Evolutionary conservation across 2,888 invertebrate genomes (phyloP).

Genomic region (Malthinus flaveolus): DNA sequence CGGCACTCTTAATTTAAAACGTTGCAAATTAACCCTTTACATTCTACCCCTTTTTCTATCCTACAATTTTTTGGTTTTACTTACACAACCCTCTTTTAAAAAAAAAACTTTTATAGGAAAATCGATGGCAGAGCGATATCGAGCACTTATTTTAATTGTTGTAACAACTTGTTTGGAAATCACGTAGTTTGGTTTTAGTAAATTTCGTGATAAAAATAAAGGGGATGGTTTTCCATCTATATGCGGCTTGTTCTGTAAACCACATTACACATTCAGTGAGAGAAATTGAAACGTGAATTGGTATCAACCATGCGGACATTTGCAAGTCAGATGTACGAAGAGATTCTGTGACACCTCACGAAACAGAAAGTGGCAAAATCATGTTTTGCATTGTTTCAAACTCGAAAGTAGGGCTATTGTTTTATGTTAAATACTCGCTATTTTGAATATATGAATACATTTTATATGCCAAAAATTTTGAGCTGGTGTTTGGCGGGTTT

Average conservation of each 20-base stretch:
- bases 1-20: too few relatives aligned
- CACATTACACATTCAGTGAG: conserved; percentile 45
- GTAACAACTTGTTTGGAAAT: conserved; percentile 24
- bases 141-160: neutral
- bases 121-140: neutral
- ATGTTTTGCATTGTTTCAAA: conserved; percentile 35
- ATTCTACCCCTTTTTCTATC: too few relatives aligned
- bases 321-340: conserved; percentile 42
- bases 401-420: conserved; percentile 37
- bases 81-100: too few relatives aligned
- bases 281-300: conserved; percentile 47
- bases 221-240: neutral
- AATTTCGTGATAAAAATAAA: neutral
- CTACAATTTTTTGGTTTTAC: too few relatives aligned
- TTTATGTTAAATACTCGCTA: conserved; percentile 31
- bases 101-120: neutral
- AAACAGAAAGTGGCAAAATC: conserved; percentile 42
- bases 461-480: conserved; percentile 6
- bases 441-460: conserved; percentile 37
- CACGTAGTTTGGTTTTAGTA: conserved; percentile 28
- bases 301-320: conserved; percentile 38
- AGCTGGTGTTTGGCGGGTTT: conserved; percentile 18
- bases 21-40: too few relatives aligned
- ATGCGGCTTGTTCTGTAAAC: conserved; percentile 28
- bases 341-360: conserved; percentile 39